phyloP scores from a whole-genome alignment of 2,888 invertebrate genomes.

The Melanargia galathea region DNA sequence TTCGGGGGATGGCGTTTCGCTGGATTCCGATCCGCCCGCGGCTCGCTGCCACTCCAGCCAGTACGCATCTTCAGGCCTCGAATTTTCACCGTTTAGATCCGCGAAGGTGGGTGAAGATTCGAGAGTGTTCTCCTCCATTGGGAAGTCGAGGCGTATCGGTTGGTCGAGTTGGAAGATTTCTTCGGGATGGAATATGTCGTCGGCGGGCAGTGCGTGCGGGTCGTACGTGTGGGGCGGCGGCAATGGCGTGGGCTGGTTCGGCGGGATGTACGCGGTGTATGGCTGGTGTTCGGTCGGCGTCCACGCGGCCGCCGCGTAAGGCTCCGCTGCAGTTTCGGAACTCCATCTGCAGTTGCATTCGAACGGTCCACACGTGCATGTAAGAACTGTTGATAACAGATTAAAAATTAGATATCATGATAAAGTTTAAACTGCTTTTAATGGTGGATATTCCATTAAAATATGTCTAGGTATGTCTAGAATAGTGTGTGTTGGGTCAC shows the following conservation, averaged over 20 bases:
- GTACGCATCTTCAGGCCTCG: conserved; percentile 82
- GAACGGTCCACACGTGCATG: conserved; percentile 89
- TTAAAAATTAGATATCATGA: neutral
- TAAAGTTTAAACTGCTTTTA: neutral
- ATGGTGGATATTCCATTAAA: too few species aligned
- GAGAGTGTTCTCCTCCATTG: conserved; percentile 74
- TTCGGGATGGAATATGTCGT: conserved; percentile 88
- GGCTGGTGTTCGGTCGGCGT: conserved; percentile 59
- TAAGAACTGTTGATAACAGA: conserved; percentile 74
- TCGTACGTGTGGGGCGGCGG: conserved; percentile 79
- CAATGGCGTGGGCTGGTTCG: conserved; percentile 56
- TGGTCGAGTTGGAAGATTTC: conserved; percentile 90
- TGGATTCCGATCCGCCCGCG: conserved; percentile 71
- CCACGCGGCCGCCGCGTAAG: conserved; percentile 65
- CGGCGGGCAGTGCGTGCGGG: conserved; percentile 82
- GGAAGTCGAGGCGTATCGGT: conserved; percentile 85
- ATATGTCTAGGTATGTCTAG: too few species aligned
- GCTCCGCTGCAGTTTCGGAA: conserved; percentile 59
- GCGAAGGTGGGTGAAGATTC: conserved; percentile 87
- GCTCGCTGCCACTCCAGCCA: conserved; percentile 83
- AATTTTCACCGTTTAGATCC: conserved; percentile 88
- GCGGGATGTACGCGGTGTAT: conserved; percentile 62
- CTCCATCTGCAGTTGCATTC: conserved; percentile 86
- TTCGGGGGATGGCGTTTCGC: conserved; percentile 83
- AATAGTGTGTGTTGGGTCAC: too few species aligned